Percentiles rank a stretch among this genome's conserved stretches.
Conservation (phyloP, 1,140 invertebrate species). For the Cydia splendana region DNA sequence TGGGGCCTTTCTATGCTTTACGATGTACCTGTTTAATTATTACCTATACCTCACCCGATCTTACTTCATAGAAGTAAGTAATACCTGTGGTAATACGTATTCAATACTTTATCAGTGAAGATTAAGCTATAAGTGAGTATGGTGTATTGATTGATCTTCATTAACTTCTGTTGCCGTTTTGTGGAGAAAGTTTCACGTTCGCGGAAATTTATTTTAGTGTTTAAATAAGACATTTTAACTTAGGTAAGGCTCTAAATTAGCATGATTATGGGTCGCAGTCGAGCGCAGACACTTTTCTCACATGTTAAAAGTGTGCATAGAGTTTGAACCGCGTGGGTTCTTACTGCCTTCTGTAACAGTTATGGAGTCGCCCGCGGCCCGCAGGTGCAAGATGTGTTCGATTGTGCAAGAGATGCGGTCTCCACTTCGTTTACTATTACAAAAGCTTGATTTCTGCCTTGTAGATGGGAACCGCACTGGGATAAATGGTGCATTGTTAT, state of each 20-base stretch:
- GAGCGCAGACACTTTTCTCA: background rate
- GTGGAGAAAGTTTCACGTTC: slow-evolving; percentile 2
- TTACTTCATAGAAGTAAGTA: slow-evolving; percentile 45
- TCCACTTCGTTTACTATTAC: slow-evolving; percentile 38
- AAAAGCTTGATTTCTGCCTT: slow-evolving; percentile 36
- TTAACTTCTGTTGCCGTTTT: background rate
- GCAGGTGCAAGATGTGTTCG: slow-evolving; percentile 41
- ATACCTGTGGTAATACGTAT: no score
- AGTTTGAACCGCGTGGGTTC: background rate
- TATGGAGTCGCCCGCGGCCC: background rate
- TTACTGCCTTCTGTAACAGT: background rate
- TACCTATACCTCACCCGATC: slow-evolving; percentile 59
- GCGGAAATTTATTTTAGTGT: slow-evolving; percentile 6
- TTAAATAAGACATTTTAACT: background rate
- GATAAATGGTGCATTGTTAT: slow-evolving; percentile 20
- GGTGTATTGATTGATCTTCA: background rate
- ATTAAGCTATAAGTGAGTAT: background rate
- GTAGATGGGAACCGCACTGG: slow-evolving; percentile 17
- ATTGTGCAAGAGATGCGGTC: slow-evolving; percentile 42
- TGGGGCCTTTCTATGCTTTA: slow-evolving; percentile 50
- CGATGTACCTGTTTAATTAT: slow-evolving; percentile 41
- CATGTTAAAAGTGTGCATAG: background rate
- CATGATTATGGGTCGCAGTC: background rate
- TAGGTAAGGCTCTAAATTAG: background rate
- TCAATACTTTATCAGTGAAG: background rate